phyloP scores from a whole-genome alignment of 2,797 vertebrate genomes.

The Enteromius afrohamiltoni region DNA sequence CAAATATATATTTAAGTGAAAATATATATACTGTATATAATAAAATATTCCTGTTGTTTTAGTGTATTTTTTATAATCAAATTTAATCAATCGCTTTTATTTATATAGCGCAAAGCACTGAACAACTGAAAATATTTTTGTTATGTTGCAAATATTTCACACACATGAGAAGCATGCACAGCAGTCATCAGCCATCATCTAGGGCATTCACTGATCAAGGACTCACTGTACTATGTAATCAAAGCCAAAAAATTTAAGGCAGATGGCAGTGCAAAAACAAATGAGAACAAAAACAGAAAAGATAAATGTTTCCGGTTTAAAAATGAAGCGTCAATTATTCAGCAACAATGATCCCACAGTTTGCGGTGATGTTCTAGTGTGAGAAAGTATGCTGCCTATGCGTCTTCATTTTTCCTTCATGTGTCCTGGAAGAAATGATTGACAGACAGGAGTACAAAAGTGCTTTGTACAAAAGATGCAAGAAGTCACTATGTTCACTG shows the following conservation, averaged over 20 bases:
- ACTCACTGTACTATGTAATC: not conserved
- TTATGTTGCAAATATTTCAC: not conserved
- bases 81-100: too few relatives aligned
- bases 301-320: conserved; percentile 62
- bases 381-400: not conserved
- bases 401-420: not conserved
- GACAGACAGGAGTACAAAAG: conserved; percentile 34
- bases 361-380: conserved; percentile 24
- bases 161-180: not conserved
- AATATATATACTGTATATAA: not conserved
- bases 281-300: conserved; percentile 43
- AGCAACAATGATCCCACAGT: conserved; percentile 64
- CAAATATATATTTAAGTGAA: not conserved
- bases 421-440: not conserved
- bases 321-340: conserved; percentile 56
- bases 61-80: not conserved
- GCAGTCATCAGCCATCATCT: conserved; percentile 1
- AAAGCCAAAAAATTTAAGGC: not conserved
- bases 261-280: conserved; percentile 10
- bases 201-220: conserved; percentile 4
- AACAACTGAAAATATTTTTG: too few relatives aligned
- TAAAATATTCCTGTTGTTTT: not conserved
- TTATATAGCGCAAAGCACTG: too few relatives aligned
- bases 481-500: conserved; percentile 59
- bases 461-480: conserved; percentile 42